Conservation (phyloP, 2,888 invertebrate species). For the Crocallis elinguaria region DNA sequence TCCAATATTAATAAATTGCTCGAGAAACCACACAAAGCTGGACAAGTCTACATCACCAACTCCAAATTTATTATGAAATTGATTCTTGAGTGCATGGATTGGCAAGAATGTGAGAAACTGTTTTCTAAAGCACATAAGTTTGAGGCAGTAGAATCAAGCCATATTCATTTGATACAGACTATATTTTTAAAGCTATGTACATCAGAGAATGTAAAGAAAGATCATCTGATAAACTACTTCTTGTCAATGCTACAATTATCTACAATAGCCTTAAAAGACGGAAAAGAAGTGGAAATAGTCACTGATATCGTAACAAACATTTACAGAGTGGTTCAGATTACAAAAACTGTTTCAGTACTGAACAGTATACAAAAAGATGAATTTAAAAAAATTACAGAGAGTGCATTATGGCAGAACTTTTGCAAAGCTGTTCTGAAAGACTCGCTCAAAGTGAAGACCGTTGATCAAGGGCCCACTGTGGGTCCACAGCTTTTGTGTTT, state of each 20-base stretch:
- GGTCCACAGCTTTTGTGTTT: constrained; percentile 83
- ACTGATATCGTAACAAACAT: constrained; percentile 57
- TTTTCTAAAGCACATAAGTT: constrained; percentile 86
- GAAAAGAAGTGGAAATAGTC: constrained; percentile 51
- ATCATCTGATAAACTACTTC: constrained; percentile 80
- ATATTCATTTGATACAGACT: constrained; percentile 81
- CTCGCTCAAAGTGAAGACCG: constrained; percentile 82
- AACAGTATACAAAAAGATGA: constrained; percentile 53
- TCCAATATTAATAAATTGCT: constrained; percentile 86
- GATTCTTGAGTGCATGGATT: constrained; percentile 85
- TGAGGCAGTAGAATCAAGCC: constrained; percentile 85
- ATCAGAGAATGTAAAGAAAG: constrained; percentile 60
- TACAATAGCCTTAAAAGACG: constrained; percentile 76
- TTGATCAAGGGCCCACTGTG: constrained; percentile 55
- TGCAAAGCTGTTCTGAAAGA: constrained; percentile 88
- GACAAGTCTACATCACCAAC: constrained; percentile 86
- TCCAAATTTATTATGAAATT: constrained; percentile 84
- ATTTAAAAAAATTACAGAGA: constrained; percentile 72
- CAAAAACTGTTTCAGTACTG: constrained; percentile 56
- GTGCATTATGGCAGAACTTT: constrained; percentile 84
- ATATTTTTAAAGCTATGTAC: constrained; percentile 81
- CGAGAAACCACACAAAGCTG: constrained; percentile 89
- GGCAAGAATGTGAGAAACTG: constrained; percentile 82
- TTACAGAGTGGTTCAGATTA: constrained; percentile 59
- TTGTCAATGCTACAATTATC: constrained; percentile 83